phyloP scores from a whole-genome alignment of 1,140 invertebrate species.

The Lethrus apterus region DNA sequence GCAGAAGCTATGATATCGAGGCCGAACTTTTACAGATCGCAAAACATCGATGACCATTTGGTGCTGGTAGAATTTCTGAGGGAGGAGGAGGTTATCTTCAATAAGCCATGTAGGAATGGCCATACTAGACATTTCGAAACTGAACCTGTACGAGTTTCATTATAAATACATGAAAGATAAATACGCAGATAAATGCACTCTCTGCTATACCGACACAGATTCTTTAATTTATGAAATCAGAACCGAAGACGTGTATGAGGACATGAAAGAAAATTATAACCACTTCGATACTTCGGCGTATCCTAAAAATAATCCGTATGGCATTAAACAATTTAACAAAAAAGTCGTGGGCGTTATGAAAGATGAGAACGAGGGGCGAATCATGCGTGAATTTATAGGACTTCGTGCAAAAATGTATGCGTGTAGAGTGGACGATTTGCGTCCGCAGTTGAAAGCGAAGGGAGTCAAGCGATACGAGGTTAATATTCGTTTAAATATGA shows the following conservation, averaged over 20 bases:
- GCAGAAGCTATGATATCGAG: background rate
- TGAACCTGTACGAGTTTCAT: conserved; percentile 1
- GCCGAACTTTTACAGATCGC: background rate
- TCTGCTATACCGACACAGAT: conserved; percentile 44
- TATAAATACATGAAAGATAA: conserved; percentile 8
- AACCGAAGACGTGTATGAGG: conserved; percentile 40
- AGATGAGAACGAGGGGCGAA: background rate
- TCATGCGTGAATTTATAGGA: conserved; percentile 1
- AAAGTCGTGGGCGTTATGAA: conserved; percentile 1
- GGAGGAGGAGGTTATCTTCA: background rate
- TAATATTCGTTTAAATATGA: conserved; percentile 18
- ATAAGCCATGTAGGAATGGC: conserved; percentile 6
- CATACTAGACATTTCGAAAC: conserved; percentile 3
- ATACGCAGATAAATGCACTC: conserved; percentile 28
- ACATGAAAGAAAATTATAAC: conserved; percentile 15
- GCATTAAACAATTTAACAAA: conserved; percentile 1
- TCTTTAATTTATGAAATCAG: conserved; percentile 38
- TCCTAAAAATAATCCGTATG: background rate
- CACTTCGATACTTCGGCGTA: conserved; percentile 7
- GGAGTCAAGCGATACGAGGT: conserved; percentile 2
- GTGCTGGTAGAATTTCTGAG: background rate
- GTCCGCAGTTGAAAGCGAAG: conserved; percentile 13
- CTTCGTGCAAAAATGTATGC: conserved; percentile 2
- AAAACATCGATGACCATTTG: conserved; percentile 2
- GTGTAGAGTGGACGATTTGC: background rate